These are phyloP conservation scores for Crypturellus tataupa DNA, from an alignment of 2,797 vertebrate species.

Conservation along the genomic window DNA sequence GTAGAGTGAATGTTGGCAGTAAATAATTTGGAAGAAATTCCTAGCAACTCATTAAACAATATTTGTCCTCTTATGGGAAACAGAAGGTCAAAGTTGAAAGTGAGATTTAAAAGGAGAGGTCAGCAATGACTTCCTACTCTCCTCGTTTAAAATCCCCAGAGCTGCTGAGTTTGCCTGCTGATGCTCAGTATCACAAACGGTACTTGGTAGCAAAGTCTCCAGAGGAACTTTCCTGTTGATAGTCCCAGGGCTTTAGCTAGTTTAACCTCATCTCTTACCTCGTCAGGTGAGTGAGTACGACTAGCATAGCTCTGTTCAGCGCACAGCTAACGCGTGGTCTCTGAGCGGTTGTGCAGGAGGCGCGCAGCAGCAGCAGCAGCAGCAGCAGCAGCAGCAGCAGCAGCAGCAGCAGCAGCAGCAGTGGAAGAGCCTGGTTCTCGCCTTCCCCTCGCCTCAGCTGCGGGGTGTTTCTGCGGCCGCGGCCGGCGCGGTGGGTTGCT, in stretches of 20 bases:
- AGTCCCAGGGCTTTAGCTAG: constrained; percentile 16
- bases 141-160: constrained; percentile 46
- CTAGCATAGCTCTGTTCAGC: constrained; percentile 44
- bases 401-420: background rate
- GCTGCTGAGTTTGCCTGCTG: constrained; percentile 13
- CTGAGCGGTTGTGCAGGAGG: constrained; percentile 58
- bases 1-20: constrained; percentile 32
- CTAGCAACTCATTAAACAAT: constrained; percentile 62
- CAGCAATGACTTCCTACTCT: constrained; percentile 49
- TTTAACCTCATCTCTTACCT: constrained; percentile 50
- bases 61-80: constrained; percentile 47
- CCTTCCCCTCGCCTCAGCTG: background rate
- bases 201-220: constrained; percentile 30
- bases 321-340: background rate
- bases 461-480: background rate
- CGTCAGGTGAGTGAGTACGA: constrained; percentile 43
- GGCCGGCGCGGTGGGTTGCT: background rate
- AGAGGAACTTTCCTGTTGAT: constrained; percentile 23
- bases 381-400: background rate
- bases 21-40: constrained; percentile 63
- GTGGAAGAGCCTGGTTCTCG: constrained; percentile 5
- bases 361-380: background rate
- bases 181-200: background rate
- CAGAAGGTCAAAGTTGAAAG: constrained; percentile 43
- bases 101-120: constrained; percentile 57